Conservation (phyloP, 1,140 invertebrate species). For the Notospermus geniculatus region DNA sequence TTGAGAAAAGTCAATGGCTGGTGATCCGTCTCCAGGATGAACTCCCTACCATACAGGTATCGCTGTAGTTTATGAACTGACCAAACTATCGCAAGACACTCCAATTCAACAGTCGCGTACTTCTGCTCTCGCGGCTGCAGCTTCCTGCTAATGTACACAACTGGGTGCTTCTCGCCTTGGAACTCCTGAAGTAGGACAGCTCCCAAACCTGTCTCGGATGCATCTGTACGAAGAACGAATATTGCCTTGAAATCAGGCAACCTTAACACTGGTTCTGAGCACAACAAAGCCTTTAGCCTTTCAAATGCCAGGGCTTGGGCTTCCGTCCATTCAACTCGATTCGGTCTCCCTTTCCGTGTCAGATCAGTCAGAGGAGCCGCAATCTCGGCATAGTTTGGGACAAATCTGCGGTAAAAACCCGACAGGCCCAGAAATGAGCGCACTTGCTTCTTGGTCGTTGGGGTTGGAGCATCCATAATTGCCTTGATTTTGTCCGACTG, state of each 20-base stretch:
- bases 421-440: constrained; percentile 1
- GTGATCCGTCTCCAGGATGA: constrained; percentile 1
- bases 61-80: not conserved
- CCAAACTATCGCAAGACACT: not conserved
- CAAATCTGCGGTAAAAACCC: constrained; percentile 3
- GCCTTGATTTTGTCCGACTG: not conserved
- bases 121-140: not conserved
- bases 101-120: not conserved
- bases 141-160: not conserved
- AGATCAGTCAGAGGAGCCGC: not conserved
- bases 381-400: not conserved
- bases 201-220: not conserved
- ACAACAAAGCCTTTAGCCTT: not conserved
- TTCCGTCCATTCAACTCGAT: not conserved
- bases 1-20: not conserved
- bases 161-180: not conserved
- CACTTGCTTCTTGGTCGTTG: constrained; percentile 8
- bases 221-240: not conserved
- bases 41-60: not conserved
- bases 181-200: not conserved
- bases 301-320: not conserved
- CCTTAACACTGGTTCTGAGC: not conserved
- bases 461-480: not conserved
- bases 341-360: not conserved
- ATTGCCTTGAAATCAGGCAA: not conserved